These are phyloP conservation scores for Drosophila neotestacea DNA, from an alignment of 2,888 invertebrate genomes.

Conservation along the genomic window DNA sequence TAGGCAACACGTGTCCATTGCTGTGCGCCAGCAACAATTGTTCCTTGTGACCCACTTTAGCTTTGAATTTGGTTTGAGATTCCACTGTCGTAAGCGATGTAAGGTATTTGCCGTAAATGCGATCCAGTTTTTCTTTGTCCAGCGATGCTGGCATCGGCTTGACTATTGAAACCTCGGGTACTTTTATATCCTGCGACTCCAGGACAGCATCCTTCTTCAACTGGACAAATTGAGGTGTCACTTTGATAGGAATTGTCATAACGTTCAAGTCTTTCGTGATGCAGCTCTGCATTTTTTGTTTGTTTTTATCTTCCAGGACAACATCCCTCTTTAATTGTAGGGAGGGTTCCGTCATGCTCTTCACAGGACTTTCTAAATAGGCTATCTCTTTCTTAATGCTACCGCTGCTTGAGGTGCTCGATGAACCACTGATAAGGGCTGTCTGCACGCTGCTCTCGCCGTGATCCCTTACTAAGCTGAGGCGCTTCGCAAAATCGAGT, in stretches of 20 bases:
- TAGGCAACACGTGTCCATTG: background rate
- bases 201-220: background rate
- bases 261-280: too few species aligned
- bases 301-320: too few species aligned
- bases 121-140: slow-evolving; percentile 1
- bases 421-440: slow-evolving; percentile 6
- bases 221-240: background rate
- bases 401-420: background rate
- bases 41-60: background rate
- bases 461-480: slow-evolving; percentile 26
- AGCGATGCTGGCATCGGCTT: background rate
- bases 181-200: too few species aligned
- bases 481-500: slow-evolving; percentile 34
- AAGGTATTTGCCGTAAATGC: background rate
- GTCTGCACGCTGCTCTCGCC: slow-evolving; percentile 5
- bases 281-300: too few species aligned
- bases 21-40: slow-evolving; percentile 47
- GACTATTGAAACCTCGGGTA: background rate
- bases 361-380: too few species aligned
- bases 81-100: too few species aligned
- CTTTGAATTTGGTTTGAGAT: too few species aligned
- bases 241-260: background rate
- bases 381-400: background rate
- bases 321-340: too few species aligned
- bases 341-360: too few species aligned